Evolutionary conservation across 92 coral and sea anemone genomes (phyloP).

Genomic region (Parazoanthus atlanticus): DNA sequence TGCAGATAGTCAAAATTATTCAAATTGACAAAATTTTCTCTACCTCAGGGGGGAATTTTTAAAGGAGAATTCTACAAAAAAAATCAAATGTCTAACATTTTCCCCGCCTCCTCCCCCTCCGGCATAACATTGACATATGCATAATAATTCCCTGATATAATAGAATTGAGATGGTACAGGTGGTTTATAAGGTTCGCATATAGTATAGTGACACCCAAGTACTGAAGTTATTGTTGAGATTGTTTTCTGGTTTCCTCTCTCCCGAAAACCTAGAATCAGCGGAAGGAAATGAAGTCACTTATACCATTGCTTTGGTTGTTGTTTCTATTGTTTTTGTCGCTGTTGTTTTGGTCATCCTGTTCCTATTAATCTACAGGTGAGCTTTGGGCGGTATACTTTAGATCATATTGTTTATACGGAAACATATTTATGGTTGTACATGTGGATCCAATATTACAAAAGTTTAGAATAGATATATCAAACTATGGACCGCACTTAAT

Average conservation of each 20-base stretch:
- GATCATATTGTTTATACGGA: not conserved
- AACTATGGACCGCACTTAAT: not conserved
- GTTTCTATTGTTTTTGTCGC: not conserved
- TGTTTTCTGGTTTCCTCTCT: not conserved
- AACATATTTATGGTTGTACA: not conserved
- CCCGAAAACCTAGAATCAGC: not conserved
- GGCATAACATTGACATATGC: no score
- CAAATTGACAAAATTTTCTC: no score
- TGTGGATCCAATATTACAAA: not conserved
- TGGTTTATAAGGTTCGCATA: no score
- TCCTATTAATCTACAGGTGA: not conserved
- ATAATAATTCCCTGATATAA: no score
- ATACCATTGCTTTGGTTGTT: not conserved
- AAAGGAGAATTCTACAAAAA: no score
- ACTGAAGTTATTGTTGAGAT: not conserved
- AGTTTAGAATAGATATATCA: not conserved
- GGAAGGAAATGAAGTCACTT: not conserved
- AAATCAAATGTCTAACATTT: no score
- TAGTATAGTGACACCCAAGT: no score
- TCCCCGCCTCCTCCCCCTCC: no score
- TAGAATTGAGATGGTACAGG: no score
- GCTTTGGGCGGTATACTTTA: not conserved
- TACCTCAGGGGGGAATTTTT: no score
- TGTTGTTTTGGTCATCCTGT: slow-evolving; percentile 1
- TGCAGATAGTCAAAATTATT: no score